Evolutionary conservation across 2,113 vertebrate genomes (phyloP).

Genomic region (Sturnira hondurensis): DNA sequence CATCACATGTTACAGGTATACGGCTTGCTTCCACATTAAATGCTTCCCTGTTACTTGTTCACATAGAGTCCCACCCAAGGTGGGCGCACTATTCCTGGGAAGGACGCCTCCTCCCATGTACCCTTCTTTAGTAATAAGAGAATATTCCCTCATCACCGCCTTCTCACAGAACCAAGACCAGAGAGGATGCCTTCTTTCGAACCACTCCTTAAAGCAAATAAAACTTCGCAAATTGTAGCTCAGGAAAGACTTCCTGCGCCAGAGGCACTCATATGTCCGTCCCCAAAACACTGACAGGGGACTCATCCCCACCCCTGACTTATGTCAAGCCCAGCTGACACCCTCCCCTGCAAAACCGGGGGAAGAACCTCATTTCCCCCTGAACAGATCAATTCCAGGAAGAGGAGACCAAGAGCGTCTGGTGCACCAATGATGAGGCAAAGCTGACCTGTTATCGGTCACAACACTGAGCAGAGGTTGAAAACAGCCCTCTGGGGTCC

Average conservation of each 20-base stretch:
- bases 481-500: background rate
- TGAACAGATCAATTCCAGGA: background rate
- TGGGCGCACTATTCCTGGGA: background rate
- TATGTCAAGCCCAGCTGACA: background rate
- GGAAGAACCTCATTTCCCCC: background rate
- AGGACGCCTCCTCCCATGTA: background rate
- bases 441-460: background rate
- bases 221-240: background rate
- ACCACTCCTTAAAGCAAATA: background rate
- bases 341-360: background rate
- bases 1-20: background rate
- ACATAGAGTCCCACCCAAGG: background rate
- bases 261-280: background rate
- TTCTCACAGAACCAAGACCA: background rate
- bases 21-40: background rate
- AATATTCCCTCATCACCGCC: background rate
- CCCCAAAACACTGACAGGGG: background rate
- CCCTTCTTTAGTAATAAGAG: background rate
- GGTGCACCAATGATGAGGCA: background rate
- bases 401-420: background rate
- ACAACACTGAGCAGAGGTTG: background rate
- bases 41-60: background rate
- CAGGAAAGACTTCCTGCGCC: background rate
- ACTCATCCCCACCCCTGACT: background rate
- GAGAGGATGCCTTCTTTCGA: background rate